These are phyloP conservation scores for Ataeniobius toweri DNA, from an alignment of 2,797 vertebrate genomes.

Conservation along the genomic window DNA sequence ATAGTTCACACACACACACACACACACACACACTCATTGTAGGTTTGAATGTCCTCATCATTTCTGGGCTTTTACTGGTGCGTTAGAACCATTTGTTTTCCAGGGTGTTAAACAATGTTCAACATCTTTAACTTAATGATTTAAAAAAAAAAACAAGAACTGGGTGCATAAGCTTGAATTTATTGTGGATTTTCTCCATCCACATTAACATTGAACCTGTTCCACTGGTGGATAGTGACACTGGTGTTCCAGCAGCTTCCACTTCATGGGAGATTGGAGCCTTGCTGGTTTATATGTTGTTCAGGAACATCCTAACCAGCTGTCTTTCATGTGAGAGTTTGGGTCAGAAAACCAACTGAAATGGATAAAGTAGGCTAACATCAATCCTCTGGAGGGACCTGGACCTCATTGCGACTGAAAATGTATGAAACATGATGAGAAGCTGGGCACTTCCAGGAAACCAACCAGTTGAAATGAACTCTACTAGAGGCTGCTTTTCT, in stretches of 20 bases:
- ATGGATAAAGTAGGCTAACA: neutral
- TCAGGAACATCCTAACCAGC: neutral
- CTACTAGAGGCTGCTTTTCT: too few relatives aligned
- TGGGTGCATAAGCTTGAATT: neutral
- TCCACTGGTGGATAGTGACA: neutral
- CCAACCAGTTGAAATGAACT: too few relatives aligned
- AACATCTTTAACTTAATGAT: neutral
- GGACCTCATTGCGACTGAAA: too few relatives aligned
- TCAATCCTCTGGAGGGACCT: neutral
- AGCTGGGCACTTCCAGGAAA: neutral
- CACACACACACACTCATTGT: neutral
- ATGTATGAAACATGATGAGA: too few relatives aligned
- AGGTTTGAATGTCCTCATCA: neutral
- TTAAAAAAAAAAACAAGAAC: neutral
- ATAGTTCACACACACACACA: neutral
- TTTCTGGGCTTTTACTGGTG: neutral
- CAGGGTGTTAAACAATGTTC: neutral
- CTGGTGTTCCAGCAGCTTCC: neutral
- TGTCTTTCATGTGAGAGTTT: neutral
- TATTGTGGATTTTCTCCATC: too few relatives aligned
- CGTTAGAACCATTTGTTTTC: too few relatives aligned
- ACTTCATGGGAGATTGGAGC: neutral
- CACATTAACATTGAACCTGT: neutral
- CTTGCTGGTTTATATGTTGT: neutral
- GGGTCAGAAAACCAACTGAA: neutral